Evolutionary conservation across 2,797 vertebrate genomes (phyloP).

Genomic region (Geotrypetes seraphini): DNA sequence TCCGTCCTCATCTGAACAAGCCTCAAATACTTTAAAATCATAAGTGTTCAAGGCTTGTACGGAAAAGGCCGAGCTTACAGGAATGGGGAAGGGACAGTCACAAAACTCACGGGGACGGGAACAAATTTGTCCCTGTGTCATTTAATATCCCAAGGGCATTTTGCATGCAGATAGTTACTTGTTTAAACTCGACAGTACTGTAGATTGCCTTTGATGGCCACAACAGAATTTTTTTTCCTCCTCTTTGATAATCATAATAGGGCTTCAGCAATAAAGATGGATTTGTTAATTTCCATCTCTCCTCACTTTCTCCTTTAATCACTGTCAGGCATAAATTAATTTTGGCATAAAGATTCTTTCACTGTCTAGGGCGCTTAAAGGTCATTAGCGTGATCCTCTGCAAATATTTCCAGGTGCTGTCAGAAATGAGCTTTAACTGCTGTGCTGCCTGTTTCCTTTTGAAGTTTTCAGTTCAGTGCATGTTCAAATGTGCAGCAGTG

Average conservation of each 20-base stretch:
- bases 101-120: no score
- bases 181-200: slow-evolving; percentile 38
- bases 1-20: no score
- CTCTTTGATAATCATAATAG: slow-evolving; percentile 49
- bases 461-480: slow-evolving; percentile 24
- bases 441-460: no score
- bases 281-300: slow-evolving; percentile 57
- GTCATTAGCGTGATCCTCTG: slow-evolving; percentile 36
- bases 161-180: slow-evolving; percentile 35
- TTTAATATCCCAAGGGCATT: no score
- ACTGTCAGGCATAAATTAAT: slow-evolving; percentile 58
- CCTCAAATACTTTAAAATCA: no score
- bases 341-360: slow-evolving; percentile 47
- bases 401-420: slow-evolving; percentile 29
- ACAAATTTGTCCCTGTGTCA: no score
- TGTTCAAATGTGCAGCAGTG: no score
- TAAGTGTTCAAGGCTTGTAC: no score
- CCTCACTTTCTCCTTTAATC: slow-evolving; percentile 56
- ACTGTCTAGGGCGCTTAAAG: slow-evolving; percentile 35
- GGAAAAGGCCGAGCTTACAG: no score
- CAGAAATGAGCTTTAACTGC: slow-evolving; percentile 27
- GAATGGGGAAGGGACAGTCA: no score
- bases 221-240: slow-evolving; percentile 43
- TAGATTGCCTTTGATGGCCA: slow-evolving; percentile 51
- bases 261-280: slow-evolving; percentile 57